Evolutionary conservation across 2,888 invertebrate genomes (phyloP).

Genomic region (Thyatira batis): DNA sequence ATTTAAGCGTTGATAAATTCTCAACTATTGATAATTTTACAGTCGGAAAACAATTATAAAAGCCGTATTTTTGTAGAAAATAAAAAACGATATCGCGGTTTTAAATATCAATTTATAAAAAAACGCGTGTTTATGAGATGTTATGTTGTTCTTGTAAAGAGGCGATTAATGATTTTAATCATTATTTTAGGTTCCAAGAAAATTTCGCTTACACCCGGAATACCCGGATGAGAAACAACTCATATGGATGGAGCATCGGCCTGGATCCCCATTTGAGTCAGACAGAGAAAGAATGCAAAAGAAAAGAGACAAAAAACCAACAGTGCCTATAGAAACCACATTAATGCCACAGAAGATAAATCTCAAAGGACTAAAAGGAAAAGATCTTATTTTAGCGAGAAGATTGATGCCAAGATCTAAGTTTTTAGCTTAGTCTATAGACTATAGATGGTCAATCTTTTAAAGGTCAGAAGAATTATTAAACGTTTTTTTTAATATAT

Average conservation of each 20-base stretch:
- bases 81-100: too few species aligned
- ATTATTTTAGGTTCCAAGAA: slow-evolving; percentile 54
- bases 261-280: slow-evolving; percentile 6
- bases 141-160: too few species aligned
- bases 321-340: slow-evolving; percentile 20
- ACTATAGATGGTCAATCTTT: too few species aligned
- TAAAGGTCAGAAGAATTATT: too few species aligned
- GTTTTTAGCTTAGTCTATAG: slow-evolving; percentile 35
- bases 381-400: slow-evolving; percentile 50
- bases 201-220: slow-evolving; percentile 42
- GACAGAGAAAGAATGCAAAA: slow-evolving; percentile 7
- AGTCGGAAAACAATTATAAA: too few species aligned
- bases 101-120: too few species aligned
- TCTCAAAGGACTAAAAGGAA: slow-evolving; percentile 42
- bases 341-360: slow-evolving; percentile 40
- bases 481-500: too few species aligned
- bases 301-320: slow-evolving; percentile 14
- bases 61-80: too few species aligned
- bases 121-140: too few species aligned
- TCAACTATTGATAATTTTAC: too few species aligned
- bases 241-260: slow-evolving; percentile 59
- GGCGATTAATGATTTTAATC: too few species aligned
- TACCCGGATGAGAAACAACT: slow-evolving; percentile 43
- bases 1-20: too few species aligned
- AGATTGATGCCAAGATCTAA: slow-evolving; percentile 52